Evolutionary conservation across 2,888 invertebrate genomes (phyloP).

Genomic region (Agrochola lychnidis): DNA sequence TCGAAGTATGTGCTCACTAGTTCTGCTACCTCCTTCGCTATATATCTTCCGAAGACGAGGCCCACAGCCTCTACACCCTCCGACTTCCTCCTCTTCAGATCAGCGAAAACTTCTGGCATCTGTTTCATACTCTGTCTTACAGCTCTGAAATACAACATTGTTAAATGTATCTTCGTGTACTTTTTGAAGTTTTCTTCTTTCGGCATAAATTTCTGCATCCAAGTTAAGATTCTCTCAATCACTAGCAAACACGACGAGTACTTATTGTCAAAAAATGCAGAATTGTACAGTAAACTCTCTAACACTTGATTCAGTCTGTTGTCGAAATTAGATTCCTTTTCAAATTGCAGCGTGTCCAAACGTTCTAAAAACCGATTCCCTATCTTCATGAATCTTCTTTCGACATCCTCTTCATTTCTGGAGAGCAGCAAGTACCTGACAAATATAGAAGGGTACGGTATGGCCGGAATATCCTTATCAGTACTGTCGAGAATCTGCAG

Average conservation of each 20-base stretch:
- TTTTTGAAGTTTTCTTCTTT: slow-evolving; percentile 72
- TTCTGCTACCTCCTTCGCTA: slow-evolving; percentile 72
- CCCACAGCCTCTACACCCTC: slow-evolving; percentile 75
- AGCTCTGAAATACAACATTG: slow-evolving; percentile 78
- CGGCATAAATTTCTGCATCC: slow-evolving; percentile 73
- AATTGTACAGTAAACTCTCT: slow-evolving; percentile 70
- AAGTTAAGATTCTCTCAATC: slow-evolving; percentile 70
- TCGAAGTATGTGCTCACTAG: slow-evolving; percentile 72
- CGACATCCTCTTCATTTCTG: slow-evolving; percentile 68
- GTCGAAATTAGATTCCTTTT: slow-evolving; percentile 10
- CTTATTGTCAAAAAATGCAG: slow-evolving; percentile 71
- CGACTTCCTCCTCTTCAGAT: slow-evolving; percentile 58
- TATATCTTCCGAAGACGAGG: slow-evolving; percentile 72
- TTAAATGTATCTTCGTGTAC: slow-evolving; percentile 74
- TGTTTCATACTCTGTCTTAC: slow-evolving; percentile 71
- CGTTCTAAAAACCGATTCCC: slow-evolving; percentile 71
- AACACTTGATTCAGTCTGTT: slow-evolving; percentile 59
- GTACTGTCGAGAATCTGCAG: slow-evolving; percentile 54
- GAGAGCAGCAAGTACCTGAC: slow-evolving; percentile 75
- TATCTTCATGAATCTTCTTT: slow-evolving; percentile 66
- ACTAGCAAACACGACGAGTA: slow-evolving; percentile 74
- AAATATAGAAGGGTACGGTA: slow-evolving; percentile 71
- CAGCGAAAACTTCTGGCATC: slow-evolving; percentile 70
- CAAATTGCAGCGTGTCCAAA: slow-evolving; percentile 56
- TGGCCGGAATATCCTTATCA: slow-evolving; percentile 43